Conservation (phyloP, 2,113 vertebrate genomes). For the Sminthopsis crassicaudata region DNA sequence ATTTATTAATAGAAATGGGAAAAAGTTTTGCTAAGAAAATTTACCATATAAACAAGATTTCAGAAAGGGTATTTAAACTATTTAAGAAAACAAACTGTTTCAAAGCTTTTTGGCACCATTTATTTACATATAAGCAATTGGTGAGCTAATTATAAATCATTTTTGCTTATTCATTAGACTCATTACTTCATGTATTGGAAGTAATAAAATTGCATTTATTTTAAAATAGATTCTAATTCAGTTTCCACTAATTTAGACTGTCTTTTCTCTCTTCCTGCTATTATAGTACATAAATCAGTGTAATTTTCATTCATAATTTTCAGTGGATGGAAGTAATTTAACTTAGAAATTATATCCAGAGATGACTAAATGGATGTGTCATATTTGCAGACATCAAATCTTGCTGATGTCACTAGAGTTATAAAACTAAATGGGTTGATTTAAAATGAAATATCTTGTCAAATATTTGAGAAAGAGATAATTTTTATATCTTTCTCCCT, state of each 20-base stretch:
- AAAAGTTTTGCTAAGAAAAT: not conserved
- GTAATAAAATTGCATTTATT: not conserved
- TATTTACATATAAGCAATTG: not conserved
- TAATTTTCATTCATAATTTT: not conserved
- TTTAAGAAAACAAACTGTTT: not conserved
- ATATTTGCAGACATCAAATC: not conserved
- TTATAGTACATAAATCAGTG: slow-evolving; percentile 3
- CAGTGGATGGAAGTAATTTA: not conserved
- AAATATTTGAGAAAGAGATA: not conserved
- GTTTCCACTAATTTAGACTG: not conserved
- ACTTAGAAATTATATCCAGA: not conserved
- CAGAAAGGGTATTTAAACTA: not conserved
- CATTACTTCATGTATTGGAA: not conserved
- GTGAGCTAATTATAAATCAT: not conserved
- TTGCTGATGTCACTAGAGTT: not conserved
- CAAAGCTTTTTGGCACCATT: not conserved
- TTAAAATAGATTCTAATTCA: not conserved
- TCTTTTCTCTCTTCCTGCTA: not conserved
- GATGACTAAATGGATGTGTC: not conserved
- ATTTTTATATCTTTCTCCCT: not conserved
- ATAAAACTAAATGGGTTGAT: not conserved
- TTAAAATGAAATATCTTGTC: not conserved
- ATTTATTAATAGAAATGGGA: not conserved
- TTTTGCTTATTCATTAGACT: not conserved
- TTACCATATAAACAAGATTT: not conserved